Conservation (phyloP, 2,113 vertebrate species). For the Octodon degus region DNA sequence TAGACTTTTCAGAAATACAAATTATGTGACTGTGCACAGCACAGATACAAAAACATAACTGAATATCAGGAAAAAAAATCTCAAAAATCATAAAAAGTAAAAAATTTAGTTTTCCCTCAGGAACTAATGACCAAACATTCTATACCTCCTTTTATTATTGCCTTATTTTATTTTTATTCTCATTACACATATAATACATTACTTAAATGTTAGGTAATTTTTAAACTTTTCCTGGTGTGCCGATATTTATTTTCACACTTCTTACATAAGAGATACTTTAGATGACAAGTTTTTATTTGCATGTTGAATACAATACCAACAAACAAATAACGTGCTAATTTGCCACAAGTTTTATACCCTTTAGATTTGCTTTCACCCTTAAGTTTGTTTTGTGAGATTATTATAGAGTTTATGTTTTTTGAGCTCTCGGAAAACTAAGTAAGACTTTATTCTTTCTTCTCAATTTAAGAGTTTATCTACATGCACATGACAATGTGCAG, state of each 20-base stretch:
- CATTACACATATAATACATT: background rate
- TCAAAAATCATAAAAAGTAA: background rate
- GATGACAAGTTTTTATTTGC: background rate
- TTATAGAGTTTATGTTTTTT: conserved; percentile 9
- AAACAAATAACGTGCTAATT: conserved; percentile 7
- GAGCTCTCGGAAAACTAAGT: background rate
- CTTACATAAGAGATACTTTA: background rate
- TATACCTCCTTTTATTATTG: background rate
- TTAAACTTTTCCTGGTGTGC: background rate
- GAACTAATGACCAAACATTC: background rate
- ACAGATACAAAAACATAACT: background rate
- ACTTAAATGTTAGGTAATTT: background rate
- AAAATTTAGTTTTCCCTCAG: conserved; percentile 18
- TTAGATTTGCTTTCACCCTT: conserved; percentile 45
- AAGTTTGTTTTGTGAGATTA: conserved; percentile 4
- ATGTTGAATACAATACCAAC: background rate
- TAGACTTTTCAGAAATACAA: background rate
- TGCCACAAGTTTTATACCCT: background rate
- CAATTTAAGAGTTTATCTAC: conserved; percentile 70
- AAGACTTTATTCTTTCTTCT: conserved; percentile 59
- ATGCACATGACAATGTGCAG: conserved; percentile 60
- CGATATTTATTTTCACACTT: background rate
- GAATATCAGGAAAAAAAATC: background rate
- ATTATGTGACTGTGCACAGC: background rate
- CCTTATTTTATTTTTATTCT: conserved; percentile 22